Evolutionary conservation across 2,797 vertebrate genomes (phyloP).

Genomic region (Cephalopachus bancanus): DNA sequence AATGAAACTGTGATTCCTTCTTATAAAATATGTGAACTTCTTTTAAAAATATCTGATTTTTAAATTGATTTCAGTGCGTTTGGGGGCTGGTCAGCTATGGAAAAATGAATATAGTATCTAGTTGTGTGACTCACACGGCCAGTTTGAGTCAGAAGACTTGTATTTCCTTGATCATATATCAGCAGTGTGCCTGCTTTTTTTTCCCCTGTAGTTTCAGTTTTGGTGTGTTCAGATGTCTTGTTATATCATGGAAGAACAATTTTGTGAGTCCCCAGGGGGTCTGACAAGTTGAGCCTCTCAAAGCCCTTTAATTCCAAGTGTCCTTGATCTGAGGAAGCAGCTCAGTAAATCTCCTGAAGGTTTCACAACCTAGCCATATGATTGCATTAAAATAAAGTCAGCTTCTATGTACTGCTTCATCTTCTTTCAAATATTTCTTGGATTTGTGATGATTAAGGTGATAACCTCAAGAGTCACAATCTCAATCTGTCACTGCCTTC

Average conservation of each 20-base stretch:
- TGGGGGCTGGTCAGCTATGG: background rate
- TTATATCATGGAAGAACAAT: slow-evolving; percentile 69
- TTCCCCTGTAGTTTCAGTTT: background rate
- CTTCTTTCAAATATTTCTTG: slow-evolving; percentile 51
- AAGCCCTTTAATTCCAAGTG: slow-evolving; percentile 77
- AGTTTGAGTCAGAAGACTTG: slow-evolving; percentile 1
- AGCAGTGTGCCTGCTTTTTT: background rate
- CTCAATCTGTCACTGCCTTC: slow-evolving; percentile 26
- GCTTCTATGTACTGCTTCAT: background rate
- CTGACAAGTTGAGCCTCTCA: slow-evolving; percentile 72
- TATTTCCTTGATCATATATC: background rate
- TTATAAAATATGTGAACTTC: slow-evolving; percentile 30
- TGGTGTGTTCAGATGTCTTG: slow-evolving; percentile 64
- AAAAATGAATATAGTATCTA: background rate
- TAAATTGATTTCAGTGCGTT: slow-evolving; percentile 9
- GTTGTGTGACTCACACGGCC: background rate
- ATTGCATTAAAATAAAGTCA: slow-evolving; percentile 67
- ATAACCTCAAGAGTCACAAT: slow-evolving; percentile 34
- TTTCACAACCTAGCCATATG: slow-evolving; percentile 58
- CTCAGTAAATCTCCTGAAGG: slow-evolving; percentile 71
- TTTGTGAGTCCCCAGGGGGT: slow-evolving; percentile 58
- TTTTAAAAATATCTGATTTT: slow-evolving; percentile 61
- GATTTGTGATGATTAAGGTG: slow-evolving; percentile 52
- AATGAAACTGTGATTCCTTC: slow-evolving; percentile 5
- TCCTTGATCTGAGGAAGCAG: slow-evolving; percentile 74